These are phyloP conservation scores for Euphydryas editha DNA, from an alignment of 2,888 invertebrate species.

Conservation along the genomic window DNA sequence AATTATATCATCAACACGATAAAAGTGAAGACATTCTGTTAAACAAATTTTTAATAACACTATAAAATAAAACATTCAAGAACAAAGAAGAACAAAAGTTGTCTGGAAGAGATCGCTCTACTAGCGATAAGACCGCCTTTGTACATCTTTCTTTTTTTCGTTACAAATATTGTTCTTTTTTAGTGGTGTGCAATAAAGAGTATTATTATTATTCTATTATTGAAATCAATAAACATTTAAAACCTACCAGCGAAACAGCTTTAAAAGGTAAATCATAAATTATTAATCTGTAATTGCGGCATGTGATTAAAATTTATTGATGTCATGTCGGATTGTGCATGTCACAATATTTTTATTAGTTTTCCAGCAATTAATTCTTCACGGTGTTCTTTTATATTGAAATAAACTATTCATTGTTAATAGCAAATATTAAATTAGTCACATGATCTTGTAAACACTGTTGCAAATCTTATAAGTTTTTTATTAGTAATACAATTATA, in stretches of 20 bases:
- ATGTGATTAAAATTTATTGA: constrained; percentile 34
- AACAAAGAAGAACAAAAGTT: no score
- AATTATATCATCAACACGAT: no score
- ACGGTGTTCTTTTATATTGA: constrained; percentile 9
- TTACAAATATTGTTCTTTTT: no score
- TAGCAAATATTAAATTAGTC: neutral
- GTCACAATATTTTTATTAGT: constrained; percentile 33
- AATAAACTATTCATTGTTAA: neutral
- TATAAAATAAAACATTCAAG: no score
- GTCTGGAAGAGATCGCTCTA: no score
- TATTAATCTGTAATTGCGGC: constrained; percentile 29
- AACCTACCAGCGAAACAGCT: constrained; percentile 24
- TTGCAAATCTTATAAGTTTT: no score
- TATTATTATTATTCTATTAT: no score
- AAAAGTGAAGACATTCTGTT: no score
- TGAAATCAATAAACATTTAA: constrained; percentile 1
- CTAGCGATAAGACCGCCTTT: no score
- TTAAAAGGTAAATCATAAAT: constrained; percentile 34
- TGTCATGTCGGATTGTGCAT: constrained; percentile 26
- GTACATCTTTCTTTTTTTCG: no score
- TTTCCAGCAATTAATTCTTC: constrained; percentile 16
- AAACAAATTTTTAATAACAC: no score
- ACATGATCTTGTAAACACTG: neutral
- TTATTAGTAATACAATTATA: no score
- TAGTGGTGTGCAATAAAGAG: neutral